Conservation (phyloP, 2,888 invertebrate genomes). For the Drosophila neutralis region DNA sequence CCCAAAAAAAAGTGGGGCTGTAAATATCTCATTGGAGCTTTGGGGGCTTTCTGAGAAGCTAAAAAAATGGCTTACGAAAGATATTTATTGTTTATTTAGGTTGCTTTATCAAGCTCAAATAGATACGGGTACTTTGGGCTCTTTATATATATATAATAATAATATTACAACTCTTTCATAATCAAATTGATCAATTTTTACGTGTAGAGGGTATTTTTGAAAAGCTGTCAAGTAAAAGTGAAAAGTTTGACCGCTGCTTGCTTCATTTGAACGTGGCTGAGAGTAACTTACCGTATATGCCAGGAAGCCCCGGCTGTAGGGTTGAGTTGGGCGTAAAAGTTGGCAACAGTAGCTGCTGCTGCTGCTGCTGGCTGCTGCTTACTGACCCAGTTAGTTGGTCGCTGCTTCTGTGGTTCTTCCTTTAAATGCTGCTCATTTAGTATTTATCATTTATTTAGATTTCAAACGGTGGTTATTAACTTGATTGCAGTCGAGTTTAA, state of each 20-base stretch:
- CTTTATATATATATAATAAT: not conserved
- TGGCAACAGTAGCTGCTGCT: constrained; percentile 48
- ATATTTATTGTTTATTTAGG: not conserved
- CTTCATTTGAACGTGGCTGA: not conserved
- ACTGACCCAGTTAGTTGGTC: constrained; percentile 56
- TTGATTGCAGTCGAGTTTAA: constrained; percentile 32
- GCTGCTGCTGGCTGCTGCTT: constrained; percentile 30
- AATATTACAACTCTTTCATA: not conserved
- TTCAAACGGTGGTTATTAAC: constrained; percentile 41
- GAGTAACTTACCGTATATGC: constrained; percentile 52
- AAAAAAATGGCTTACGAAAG: not conserved
- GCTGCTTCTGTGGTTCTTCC: constrained; percentile 9
- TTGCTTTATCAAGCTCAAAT: not conserved
- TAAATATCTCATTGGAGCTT: not conserved
- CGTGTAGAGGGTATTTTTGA: not conserved
- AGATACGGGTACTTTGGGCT: not conserved
- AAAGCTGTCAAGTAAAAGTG: constrained; percentile 11
- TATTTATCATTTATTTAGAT: constrained; percentile 30
- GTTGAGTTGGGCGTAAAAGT: constrained; percentile 26
- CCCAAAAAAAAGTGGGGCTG: not conserved
- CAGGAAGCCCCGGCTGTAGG: constrained; percentile 31
- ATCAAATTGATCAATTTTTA: not conserved
- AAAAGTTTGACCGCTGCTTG: constrained; percentile 27
- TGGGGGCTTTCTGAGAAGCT: not conserved
- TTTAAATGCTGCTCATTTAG: constrained; percentile 51